A percentile compares a stretch with the other conserved stretches of the same genome.
These are phyloP conservation scores for Onychomys torridus DNA, from an alignment of 2,797 vertebrate species.

Conservation along the genomic window DNA sequence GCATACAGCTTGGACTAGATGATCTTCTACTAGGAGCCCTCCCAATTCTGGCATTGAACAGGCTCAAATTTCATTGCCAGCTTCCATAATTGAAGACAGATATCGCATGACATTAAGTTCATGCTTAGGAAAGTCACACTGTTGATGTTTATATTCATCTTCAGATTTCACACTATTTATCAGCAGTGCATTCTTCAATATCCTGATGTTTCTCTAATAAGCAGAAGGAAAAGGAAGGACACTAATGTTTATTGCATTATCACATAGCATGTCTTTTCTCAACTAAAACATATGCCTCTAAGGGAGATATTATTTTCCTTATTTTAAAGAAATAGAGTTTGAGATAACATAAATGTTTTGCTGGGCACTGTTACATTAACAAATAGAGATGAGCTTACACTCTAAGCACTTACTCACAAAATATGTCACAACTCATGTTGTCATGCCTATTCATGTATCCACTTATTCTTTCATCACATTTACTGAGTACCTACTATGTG, in stretches of 20 bases:
- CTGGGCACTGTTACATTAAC: neutral
- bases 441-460: neutral
- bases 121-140: conserved; percentile 64
- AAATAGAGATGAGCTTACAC: conserved; percentile 8
- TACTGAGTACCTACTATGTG: neutral
- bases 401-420: conserved; percentile 5
- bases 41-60: conserved; percentile 61
- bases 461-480: conserved; percentile 44
- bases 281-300: conserved; percentile 32
- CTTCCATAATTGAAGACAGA: conserved; percentile 34
- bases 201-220: neutral
- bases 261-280: neutral
- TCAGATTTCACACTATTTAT: conserved; percentile 32
- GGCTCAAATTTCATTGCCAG: conserved; percentile 61
- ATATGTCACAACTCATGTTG: neutral
- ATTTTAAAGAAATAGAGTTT: conserved; percentile 46
- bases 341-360: neutral
- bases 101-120: conserved; percentile 52
- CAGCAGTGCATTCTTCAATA: neutral
- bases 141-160: conserved; percentile 38
- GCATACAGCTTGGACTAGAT: conserved; percentile 27
- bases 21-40: conserved; percentile 55
- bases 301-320: neutral
- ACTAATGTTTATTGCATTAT: conserved; percentile 42
- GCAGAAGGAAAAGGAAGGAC: conserved; percentile 9